Evolutionary conservation across 2,113 vertebrate genomes (phyloP).

Genomic region (Otis tarda): DNA sequence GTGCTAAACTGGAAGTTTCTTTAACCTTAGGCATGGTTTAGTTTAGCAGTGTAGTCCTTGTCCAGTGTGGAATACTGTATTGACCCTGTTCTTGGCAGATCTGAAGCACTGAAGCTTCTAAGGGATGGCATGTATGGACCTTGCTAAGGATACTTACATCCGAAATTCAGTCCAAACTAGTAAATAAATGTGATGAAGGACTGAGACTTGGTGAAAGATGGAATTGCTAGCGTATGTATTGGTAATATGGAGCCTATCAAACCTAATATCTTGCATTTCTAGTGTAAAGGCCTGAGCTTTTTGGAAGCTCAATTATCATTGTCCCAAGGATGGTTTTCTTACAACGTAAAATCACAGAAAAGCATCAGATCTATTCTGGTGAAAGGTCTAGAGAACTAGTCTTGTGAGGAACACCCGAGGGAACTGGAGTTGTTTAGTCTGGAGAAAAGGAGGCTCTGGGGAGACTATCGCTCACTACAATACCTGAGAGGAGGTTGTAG

Average conservation of each 20-base stretch:
- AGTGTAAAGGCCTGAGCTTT: background rate
- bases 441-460: background rate
- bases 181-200: background rate
- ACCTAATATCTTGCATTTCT: background rate
- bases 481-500: background rate
- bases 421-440: background rate
- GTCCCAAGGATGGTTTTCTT: background rate
- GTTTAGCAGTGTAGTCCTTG: background rate
- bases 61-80: background rate
- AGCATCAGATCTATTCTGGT: background rate
- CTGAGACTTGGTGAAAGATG: background rate
- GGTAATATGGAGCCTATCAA: background rate
- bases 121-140: background rate
- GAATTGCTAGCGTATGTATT: background rate
- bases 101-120: background rate
- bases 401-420: background rate
- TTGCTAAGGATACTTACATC: background rate
- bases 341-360: background rate
- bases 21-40: background rate
- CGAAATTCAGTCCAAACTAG: background rate
- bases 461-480: fast-evolving
- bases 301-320: background rate
- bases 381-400: background rate
- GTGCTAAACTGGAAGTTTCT: background rate
- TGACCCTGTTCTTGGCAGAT: background rate